phyloP scores from a whole-genome alignment of 2,888 invertebrate genomes.

The Drosophila atroscutellata region DNA sequence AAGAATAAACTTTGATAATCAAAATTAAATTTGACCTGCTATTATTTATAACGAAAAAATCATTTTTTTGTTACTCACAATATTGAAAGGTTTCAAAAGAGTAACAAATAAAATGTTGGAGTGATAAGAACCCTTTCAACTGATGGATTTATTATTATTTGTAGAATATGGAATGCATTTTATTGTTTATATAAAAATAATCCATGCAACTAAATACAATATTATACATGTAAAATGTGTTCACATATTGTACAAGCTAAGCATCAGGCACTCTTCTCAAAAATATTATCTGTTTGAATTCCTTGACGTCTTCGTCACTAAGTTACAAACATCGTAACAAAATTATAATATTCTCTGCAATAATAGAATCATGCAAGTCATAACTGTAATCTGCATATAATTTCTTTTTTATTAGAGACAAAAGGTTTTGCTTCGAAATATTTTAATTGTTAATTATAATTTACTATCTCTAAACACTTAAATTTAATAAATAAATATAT shows the following conservation, averaged over 20 bases:
- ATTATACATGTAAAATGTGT: not conserved
- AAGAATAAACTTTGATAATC: not conserved
- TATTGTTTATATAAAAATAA: not conserved
- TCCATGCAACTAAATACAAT: not conserved
- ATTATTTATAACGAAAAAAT: not conserved
- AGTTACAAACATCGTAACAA: not conserved
- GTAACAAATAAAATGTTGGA: too few species aligned
- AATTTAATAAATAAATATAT: not conserved
- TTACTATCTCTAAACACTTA: not conserved
- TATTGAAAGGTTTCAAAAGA: not conserved
- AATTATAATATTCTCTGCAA: not conserved
- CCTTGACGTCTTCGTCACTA: not conserved
- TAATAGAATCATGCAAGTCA: not conserved
- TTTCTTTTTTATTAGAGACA: not conserved
- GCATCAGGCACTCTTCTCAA: too few species aligned
- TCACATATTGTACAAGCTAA: not conserved
- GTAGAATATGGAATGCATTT: not conserved
- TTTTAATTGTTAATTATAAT: rapidly evolving
- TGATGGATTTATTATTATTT: not conserved
- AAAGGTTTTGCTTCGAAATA: rapidly evolving
- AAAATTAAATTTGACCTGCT: not conserved
- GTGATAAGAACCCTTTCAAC: not conserved
- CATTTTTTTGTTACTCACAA: not conserved
- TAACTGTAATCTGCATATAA: not conserved
- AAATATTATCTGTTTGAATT: not conserved